These are phyloP conservation scores for Coranthus polyacanthus DNA, from an alignment of 2,797 vertebrate species.

Conservation along the genomic window DNA sequence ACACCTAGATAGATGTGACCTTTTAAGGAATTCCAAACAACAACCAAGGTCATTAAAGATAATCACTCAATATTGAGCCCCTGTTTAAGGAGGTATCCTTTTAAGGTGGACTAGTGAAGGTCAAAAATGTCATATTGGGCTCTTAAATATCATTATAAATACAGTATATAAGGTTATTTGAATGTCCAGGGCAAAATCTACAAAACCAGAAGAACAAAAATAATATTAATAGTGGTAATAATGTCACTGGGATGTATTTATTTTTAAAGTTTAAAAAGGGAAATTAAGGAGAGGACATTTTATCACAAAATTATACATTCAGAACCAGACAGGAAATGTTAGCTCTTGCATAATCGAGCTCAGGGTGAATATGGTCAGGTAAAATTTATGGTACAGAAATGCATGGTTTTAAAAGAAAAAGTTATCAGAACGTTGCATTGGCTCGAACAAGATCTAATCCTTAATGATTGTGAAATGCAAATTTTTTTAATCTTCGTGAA, in stretches of 20 bases:
- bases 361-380: constrained; percentile 11
- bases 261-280: constrained; percentile 33
- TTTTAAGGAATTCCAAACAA: constrained; percentile 90
- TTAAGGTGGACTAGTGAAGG: constrained; percentile 49
- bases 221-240: constrained; percentile 8
- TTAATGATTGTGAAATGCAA: constrained; percentile 25
- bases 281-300: constrained; percentile 45
- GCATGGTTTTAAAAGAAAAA: constrained; percentile 11
- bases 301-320: constrained; percentile 40
- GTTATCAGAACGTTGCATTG: constrained; percentile 2
- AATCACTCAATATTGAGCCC: constrained; percentile 76
- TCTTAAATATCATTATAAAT: constrained; percentile 20
- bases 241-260: background rate
- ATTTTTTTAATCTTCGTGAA: constrained; percentile 19
- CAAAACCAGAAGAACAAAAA: constrained; percentile 20
- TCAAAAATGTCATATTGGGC: constrained; percentile 13
- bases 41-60: constrained; percentile 90
- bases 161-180: constrained; percentile 2
- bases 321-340: constrained; percentile 18
- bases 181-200: constrained; percentile 13
- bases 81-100: constrained; percentile 21
- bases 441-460: constrained; percentile 17
- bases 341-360: constrained; percentile 24
- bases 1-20: constrained; percentile 83
- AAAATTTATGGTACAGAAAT: constrained; percentile 19